Base-by-base conservation (phyloP, 2,113 vertebrate species). In the Odontophorus gujanensis region DNA sequence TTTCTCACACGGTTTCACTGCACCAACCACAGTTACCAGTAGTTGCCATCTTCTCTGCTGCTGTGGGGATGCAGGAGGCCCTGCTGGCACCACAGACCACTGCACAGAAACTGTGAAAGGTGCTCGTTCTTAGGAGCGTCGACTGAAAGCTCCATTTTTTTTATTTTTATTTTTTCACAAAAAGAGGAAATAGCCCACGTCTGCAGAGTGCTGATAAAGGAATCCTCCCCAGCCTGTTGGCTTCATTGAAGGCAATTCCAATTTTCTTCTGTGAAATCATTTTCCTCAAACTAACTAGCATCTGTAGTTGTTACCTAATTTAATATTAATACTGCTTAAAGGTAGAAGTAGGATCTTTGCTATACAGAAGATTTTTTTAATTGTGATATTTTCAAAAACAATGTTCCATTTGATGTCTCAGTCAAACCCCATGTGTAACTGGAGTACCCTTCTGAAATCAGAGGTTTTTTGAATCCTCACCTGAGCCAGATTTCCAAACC, bases 11-110 rank as follows among this genome's bases (percentile, higher is more conserved):
- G 32, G 48, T 57, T 91, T 76, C 22, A 1, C 48, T 48, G 76
- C 47, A 11, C 48, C n/a, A 12, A 30, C 32, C 36, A 7, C 42
- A 30, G 43, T 21, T 40, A 24, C 26, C 50, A 10, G 32, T 14
- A 51, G 50, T 30, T 19, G 22, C 6, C 28, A 34, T 2, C 51
- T 36, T 3, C 2, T 21, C 16, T 20, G 36, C 30, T 1, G 1
- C 40, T 32, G 32, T 9, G 51, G 42, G 32, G 13, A 42, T 25
- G 45, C 24, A 83, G 73, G 38, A 36, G 32, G 21, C 7, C 7
- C 34, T 8, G 7, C 9, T 67, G 24, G 6, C 32, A 13, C n/a
- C 53, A 40, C 45, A 6, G 24, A 13, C 19, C 8, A 6, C 66
- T 24, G 61, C 51, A 19, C 53, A 67, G 66, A 74, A 55, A 43